Conservation (phyloP, 2,113 vertebrate genomes). For the Syngnathus floridae region DNA sequence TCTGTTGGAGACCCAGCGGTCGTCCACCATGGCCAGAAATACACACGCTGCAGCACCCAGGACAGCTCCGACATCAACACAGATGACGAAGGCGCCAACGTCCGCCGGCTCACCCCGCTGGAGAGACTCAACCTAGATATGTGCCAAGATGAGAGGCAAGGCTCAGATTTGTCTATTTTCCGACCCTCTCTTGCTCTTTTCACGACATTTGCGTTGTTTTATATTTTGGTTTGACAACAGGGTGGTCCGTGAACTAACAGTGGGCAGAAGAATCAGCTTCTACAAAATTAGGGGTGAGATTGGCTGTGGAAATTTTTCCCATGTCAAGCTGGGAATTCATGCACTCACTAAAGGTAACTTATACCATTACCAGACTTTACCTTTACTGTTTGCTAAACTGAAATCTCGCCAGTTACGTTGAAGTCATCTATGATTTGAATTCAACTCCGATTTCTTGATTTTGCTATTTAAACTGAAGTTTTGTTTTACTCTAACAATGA, state of each 20-base stretch:
- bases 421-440: too few species aligned
- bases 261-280: slow-evolving; percentile 93
- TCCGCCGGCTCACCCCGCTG: slow-evolving; percentile 80
- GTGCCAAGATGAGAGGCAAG: slow-evolving; percentile 81
- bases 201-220: not conserved
- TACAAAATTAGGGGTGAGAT: slow-evolving; percentile 93
- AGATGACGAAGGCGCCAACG: slow-evolving; percentile 68
- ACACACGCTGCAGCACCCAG: slow-evolving; percentile 71
- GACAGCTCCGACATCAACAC: slow-evolving; percentile 77
- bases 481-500: too few species aligned
- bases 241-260: slow-evolving; percentile 84
- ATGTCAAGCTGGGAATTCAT: slow-evolving; percentile 94
- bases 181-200: not conserved
- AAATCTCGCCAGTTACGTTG: too few species aligned
- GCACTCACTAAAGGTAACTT: slow-evolving; percentile 87
- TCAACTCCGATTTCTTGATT: too few species aligned
- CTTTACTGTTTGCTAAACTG: too few species aligned
- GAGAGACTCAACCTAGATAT: slow-evolving; percentile 89
- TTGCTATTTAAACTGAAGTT: too few species aligned
- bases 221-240: slow-evolving; percentile 51
- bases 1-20: slow-evolving; percentile 29
- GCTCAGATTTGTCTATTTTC: not conserved
- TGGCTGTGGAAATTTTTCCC: slow-evolving; percentile 96
- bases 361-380: too few species aligned
- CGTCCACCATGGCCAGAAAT: slow-evolving; percentile 47